These are phyloP conservation scores for Diceros bicornis DNA, from an alignment of 2,797 vertebrate genomes.

Conservation along the genomic window DNA sequence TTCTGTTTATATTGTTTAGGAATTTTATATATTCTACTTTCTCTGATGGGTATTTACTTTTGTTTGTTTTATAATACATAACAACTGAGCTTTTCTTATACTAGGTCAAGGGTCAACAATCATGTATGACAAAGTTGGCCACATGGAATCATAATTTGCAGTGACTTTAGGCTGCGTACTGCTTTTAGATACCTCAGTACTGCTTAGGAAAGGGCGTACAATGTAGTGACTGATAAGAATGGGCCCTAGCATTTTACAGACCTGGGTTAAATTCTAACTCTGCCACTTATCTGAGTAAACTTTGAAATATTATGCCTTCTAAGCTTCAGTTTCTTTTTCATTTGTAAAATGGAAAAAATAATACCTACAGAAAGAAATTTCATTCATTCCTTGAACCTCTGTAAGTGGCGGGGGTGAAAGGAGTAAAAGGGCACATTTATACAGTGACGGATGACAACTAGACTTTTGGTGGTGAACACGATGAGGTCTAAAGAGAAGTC, in stretches of 20 bases:
- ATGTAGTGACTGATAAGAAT: neutral
- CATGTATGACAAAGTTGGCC: neutral
- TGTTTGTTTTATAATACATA: neutral
- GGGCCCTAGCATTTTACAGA: neutral
- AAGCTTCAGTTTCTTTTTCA: neutral
- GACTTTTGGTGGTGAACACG: too few relatives aligned
- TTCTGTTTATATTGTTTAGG: neutral
- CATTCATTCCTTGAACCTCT: too few relatives aligned
- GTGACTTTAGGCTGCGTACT: neutral
- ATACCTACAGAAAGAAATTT: neutral
- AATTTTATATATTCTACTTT: neutral
- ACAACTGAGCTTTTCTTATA: neutral
- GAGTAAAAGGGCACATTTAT: too few relatives aligned
- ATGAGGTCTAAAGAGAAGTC: too few relatives aligned
- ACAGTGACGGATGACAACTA: too few relatives aligned
- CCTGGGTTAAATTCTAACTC: neutral
- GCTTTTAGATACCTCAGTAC: neutral
- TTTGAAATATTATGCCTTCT: neutral
- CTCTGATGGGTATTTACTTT: neutral
- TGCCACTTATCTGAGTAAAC: neutral
- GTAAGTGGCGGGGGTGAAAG: too few relatives aligned
- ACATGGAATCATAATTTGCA: neutral
- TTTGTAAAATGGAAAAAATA: neutral
- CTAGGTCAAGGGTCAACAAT: neutral
- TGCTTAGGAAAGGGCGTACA: neutral